Conservation (phyloP, 1,140 invertebrate genomes). For the Diachasma alloeum region DNA sequence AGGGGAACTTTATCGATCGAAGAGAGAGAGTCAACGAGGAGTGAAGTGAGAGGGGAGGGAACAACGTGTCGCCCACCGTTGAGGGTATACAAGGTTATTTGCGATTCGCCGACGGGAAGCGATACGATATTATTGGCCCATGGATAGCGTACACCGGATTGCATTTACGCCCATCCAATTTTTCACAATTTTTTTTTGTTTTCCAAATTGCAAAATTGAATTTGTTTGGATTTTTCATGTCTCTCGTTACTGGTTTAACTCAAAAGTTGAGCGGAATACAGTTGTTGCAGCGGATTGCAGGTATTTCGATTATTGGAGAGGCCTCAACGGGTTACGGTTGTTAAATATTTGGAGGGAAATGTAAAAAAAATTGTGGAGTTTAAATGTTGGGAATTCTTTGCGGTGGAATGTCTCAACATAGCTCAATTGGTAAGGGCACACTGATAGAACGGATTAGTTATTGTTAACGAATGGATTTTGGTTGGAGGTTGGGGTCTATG, state of each 20-base stretch:
- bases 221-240: background rate
- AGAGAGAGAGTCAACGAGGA: background rate
- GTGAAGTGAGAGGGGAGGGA: background rate
- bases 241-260: background rate
- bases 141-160: background rate
- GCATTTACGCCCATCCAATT: background rate
- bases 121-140: slow-evolving; percentile 34
- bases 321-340: no score
- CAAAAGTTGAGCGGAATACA: no score
- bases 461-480: no score
- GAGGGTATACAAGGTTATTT: slow-evolving; percentile 37
- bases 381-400: no score
- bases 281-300: no score
- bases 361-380: no score
- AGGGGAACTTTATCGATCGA: slow-evolving; percentile 28
- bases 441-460: no score
- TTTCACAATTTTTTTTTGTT: background rate
- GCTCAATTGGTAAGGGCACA: no score
- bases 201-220: background rate
- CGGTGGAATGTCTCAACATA: no score
- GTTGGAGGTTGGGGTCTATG: no score
- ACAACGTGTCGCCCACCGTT: slow-evolving; percentile 16
- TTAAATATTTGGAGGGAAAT: no score
- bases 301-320: no score
- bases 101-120: slow-evolving; percentile 31